Evolutionary conservation across 2,888 invertebrate genomes (phyloP).

Genomic region (Julus scanicus): DNA sequence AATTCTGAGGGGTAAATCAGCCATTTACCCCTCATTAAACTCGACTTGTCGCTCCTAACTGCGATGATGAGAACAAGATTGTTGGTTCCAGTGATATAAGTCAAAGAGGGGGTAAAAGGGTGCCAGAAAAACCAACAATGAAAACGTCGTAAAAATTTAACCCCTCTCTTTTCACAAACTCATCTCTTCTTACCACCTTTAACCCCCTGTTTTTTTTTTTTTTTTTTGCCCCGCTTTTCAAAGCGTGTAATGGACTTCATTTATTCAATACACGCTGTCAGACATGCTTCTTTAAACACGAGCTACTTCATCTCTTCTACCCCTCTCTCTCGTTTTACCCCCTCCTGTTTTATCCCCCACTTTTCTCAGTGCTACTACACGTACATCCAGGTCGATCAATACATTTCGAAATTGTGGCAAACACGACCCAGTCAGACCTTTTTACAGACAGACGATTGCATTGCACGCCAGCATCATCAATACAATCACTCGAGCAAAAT

Average conservation of each 20-base stretch:
- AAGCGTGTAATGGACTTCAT: conserved; percentile 52
- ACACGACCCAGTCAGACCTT: conserved; percentile 28
- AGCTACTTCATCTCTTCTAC: neutral
- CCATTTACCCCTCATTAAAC: conserved; percentile 50
- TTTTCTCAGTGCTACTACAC: neutral
- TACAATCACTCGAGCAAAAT: neutral
- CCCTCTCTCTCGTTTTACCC: neutral
- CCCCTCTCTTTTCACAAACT: conserved; percentile 12
- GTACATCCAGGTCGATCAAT: neutral
- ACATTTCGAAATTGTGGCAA: conserved; percentile 22
- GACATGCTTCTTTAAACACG: conserved; percentile 51
- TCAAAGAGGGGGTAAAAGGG: neutral
- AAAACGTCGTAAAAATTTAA: neutral
- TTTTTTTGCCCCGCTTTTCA: conserved; percentile 28
- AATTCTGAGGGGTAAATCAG: neutral
- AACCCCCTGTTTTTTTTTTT: conserved; percentile 40
- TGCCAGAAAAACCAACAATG: neutral
- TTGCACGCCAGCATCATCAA: neutral
- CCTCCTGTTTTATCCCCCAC: neutral
- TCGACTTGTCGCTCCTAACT: conserved; percentile 8
- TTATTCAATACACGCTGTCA: conserved; percentile 51
- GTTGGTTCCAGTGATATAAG: neutral
- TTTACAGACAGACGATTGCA: conserved; percentile 7
- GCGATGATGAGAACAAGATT: conserved; percentile 36
- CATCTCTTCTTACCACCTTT: conserved; percentile 46